phyloP scores from a whole-genome alignment of 2,113 vertebrate species.

The Ceuthmochares aereus region DNA sequence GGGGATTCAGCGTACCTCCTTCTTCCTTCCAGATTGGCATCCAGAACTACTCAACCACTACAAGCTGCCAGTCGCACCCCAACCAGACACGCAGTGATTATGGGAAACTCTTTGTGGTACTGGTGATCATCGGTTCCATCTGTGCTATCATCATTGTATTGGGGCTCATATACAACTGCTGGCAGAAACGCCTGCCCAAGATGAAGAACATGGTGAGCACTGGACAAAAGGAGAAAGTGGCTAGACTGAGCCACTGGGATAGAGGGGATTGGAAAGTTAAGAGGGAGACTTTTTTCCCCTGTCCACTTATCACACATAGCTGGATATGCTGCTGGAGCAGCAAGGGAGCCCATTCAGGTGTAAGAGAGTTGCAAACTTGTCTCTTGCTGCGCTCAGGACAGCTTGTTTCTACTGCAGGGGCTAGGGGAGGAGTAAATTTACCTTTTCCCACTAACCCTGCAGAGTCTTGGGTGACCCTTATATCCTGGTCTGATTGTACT shows the following conservation, averaged over 20 bases:
- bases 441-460: background rate
- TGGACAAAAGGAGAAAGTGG: background rate
- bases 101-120: slow-evolving; percentile 94
- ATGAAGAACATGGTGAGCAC: slow-evolving; percentile 89
- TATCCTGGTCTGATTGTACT: background rate
- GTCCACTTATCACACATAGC: background rate
- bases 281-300: background rate
- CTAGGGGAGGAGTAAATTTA: background rate
- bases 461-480: background rate
- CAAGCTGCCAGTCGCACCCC: slow-evolving; percentile 85
- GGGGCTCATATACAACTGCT: slow-evolving; percentile 95
- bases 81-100: slow-evolving; percentile 92
- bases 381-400: background rate
- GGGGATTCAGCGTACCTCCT: background rate
- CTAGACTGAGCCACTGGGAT: background rate
- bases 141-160: slow-evolving; percentile 93
- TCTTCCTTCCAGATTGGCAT: slow-evolving; percentile 85
- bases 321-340: background rate
- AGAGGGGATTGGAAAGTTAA: background rate
- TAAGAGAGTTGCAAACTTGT: background rate
- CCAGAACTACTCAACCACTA: slow-evolving; percentile 88
- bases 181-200: slow-evolving; percentile 90
- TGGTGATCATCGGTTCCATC: slow-evolving; percentile 94
- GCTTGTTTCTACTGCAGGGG: background rate
- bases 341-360: background rate